Percentiles rank a stretch among this genome's conserved stretches.
Conservation (phyloP, 2,888 invertebrate species). For the Stomorhina lunata region DNA sequence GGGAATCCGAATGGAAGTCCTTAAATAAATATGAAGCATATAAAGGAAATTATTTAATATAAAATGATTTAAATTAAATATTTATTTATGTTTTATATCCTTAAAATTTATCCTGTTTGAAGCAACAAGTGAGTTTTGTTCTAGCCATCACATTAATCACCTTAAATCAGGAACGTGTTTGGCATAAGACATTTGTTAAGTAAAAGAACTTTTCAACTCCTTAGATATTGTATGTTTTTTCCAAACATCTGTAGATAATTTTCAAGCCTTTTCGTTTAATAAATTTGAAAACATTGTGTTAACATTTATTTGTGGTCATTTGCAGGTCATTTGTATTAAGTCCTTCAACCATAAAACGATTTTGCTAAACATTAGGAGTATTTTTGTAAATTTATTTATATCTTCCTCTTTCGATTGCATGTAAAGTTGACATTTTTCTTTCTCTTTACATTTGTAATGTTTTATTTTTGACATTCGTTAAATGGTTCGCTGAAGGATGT, state of each 20-base stretch:
- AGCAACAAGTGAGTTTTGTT: constrained; percentile 57
- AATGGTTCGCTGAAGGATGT: constrained; percentile 47
- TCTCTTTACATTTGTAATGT: constrained; percentile 2
- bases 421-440: constrained; percentile 55
- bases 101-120: not conserved
- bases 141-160: constrained; percentile 25
- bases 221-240: too few species aligned
- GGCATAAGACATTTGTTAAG: constrained; percentile 39
- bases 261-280: too few species aligned
- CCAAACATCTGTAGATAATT: constrained; percentile 1
- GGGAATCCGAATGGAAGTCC: not conserved
- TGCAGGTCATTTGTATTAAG: constrained; percentile 37
- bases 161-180: constrained; percentile 49
- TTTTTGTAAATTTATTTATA: constrained; percentile 56
- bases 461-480: constrained; percentile 52
- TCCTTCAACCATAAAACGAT: not conserved
- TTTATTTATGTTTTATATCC: constrained; percentile 40
- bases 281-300: constrained; percentile 57
- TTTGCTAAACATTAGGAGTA: constrained; percentile 12
- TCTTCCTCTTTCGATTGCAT: constrained; percentile 60
- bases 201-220: constrained; percentile 20
- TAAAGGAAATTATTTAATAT: constrained; percentile 46
- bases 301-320: constrained; percentile 58
- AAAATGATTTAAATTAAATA: constrained; percentile 31
- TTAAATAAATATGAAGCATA: not conserved